Conservation (phyloP, 2,888 invertebrate species). For the Resseliella maxima region DNA sequence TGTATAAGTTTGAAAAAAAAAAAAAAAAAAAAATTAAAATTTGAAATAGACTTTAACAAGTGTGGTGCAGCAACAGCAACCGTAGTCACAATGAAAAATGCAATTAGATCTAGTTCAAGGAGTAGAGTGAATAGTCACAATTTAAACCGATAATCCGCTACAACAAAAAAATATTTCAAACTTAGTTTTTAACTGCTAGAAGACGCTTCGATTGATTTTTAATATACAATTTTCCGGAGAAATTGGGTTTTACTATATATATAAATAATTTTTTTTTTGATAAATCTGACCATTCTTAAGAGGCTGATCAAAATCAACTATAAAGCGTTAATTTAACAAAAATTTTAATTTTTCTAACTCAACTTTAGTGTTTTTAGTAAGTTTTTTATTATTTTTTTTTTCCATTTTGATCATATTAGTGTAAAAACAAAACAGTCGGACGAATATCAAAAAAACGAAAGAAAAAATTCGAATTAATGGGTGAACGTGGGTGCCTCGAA, state of each 20-base stretch:
- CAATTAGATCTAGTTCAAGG: conserved; percentile 45
- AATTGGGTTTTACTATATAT: too few species aligned
- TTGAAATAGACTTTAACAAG: neutral
- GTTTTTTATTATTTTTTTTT: too few species aligned
- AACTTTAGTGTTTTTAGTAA: too few species aligned
- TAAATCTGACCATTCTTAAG: too few species aligned
- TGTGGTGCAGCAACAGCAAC: neutral
- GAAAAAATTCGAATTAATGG: neutral
- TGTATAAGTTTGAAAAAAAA: neutral
- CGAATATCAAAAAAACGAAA: neutral
- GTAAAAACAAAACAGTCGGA: neutral
- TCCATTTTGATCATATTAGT: neutral
- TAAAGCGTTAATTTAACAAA: too few species aligned
- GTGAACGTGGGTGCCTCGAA: neutral
- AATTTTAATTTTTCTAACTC: too few species aligned
- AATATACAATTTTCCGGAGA: too few species aligned
- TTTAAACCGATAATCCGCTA: neutral
- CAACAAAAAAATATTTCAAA: neutral
- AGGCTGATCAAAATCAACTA: too few species aligned
- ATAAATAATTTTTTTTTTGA: too few species aligned
- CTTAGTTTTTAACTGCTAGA: too few species aligned
- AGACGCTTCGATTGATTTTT: too few species aligned
- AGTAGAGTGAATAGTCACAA: neutral
- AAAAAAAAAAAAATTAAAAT: neutral
- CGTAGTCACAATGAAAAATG: neutral